A percentile compares a stretch with the other conserved stretches of the same genome.
phyloP scores from a whole-genome alignment of 2,113 vertebrate genomes.

The Microtus richardsoni region DNA sequence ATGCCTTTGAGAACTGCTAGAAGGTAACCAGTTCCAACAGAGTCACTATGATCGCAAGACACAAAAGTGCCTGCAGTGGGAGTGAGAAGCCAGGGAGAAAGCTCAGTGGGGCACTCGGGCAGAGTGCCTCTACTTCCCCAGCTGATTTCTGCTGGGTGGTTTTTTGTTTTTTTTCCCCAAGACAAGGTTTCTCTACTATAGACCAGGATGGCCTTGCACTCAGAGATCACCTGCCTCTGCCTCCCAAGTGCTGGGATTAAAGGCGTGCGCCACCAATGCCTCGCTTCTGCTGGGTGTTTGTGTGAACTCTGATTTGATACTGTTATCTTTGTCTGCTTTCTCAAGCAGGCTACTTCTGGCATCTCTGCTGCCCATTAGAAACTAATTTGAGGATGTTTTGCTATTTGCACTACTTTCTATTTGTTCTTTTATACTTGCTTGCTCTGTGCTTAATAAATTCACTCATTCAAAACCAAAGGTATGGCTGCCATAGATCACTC shows the following conservation, averaged over 20 bases:
- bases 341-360: not conserved
- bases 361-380: not conserved
- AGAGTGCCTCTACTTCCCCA: not conserved
- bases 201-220: too few relatives aligned
- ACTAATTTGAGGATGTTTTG: not conserved
- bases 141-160: not conserved
- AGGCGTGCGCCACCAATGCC: too few relatives aligned
- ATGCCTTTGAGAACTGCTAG: not conserved
- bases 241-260: too few relatives aligned
- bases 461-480: not conserved
- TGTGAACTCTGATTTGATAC: not conserved
- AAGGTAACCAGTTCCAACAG: not conserved
- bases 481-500: not conserved
- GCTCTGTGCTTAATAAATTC: not conserved
- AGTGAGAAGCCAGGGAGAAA: not conserved
- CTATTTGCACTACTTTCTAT: not conserved
- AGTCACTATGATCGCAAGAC: not conserved
- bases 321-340: not conserved
- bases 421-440: not conserved
- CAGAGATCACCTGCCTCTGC: too few relatives aligned
- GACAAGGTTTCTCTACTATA: too few relatives aligned
- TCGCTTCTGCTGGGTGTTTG: not conserved
- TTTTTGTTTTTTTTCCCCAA: too few relatives aligned
- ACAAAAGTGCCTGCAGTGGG: too few relatives aligned
- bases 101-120: not conserved